Evolutionary conservation across 2,113 vertebrate species (phyloP).

Genomic region (Amblyopsis rosae): DNA sequence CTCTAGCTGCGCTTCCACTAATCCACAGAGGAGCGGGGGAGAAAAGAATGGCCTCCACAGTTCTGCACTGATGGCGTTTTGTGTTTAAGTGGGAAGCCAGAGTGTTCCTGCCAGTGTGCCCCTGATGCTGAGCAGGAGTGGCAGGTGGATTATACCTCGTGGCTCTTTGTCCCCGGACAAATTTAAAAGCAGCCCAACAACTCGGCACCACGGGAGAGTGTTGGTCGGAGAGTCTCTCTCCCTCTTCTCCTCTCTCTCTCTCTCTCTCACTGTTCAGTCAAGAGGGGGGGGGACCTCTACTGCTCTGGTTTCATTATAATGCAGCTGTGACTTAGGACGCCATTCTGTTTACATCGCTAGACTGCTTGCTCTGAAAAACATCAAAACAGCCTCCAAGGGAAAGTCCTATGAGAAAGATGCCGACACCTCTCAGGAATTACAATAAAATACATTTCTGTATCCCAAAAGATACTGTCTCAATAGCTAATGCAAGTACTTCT

Average conservation of each 20-base stretch:
- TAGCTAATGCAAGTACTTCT: too few relatives aligned
- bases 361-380: too few relatives aligned
- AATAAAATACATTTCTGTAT: too few relatives aligned
- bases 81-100: constrained; percentile 75
- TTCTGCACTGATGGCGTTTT: constrained; percentile 75
- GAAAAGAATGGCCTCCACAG: constrained; percentile 61
- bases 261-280: neutral
- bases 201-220: constrained; percentile 56
- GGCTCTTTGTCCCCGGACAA: constrained; percentile 76
- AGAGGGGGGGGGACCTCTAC: too few relatives aligned
- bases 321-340: too few relatives aligned
- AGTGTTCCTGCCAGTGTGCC: constrained; percentile 74
- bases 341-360: too few relatives aligned
- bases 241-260: neutral
- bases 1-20: neutral
- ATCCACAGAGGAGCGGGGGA: constrained; percentile 41
- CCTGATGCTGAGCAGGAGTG: constrained; percentile 72
- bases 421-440: too few relatives aligned
- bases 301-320: neutral
- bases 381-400: too few relatives aligned
- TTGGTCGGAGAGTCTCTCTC: constrained; percentile 32
- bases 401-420: too few relatives aligned
- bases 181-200: constrained; percentile 73
- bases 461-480: too few relatives aligned
- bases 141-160: constrained; percentile 78